Evolutionary conservation across 53 echinoderm and acorn worm genomes (phyloP).

Genomic region (Mesocentrotus franciscanus): DNA sequence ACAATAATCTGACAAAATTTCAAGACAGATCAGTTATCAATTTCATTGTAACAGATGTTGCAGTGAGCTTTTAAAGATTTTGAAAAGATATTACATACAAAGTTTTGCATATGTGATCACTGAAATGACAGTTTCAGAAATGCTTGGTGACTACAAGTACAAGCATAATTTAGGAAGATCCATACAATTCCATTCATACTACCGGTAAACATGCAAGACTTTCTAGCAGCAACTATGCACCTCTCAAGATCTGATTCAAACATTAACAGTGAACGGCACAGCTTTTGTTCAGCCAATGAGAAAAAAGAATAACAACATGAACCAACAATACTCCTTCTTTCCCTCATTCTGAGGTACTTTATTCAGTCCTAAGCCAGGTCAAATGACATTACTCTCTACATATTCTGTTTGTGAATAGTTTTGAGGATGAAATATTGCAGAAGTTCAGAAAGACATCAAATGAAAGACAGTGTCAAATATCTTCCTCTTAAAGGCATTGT

Average conservation of each 20-base stretch:
- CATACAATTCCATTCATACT: not conserved
- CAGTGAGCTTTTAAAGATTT: no score
- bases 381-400: not conserved
- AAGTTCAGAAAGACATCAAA: not conserved
- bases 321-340: not conserved
- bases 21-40: no score
- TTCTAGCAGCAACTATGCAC: not conserved
- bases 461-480: not conserved
- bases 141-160: not conserved
- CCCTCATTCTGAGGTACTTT: conserved; percentile 11
- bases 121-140: not conserved
- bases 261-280: not conserved
- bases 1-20: no score
- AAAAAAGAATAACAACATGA: not conserved
- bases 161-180: not conserved
- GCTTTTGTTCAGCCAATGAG: not conserved
- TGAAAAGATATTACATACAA: not conserved
- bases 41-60: no score
- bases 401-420: not conserved
- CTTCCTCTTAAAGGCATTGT: no score
- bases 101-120: not conserved
- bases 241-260: not conserved
- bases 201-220: not conserved
- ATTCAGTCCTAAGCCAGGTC: not conserved
- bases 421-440: not conserved